These are phyloP conservation scores for Esperia sulphurella DNA, from an alignment of 2,888 invertebrate genomes.

Conservation along the genomic window DNA sequence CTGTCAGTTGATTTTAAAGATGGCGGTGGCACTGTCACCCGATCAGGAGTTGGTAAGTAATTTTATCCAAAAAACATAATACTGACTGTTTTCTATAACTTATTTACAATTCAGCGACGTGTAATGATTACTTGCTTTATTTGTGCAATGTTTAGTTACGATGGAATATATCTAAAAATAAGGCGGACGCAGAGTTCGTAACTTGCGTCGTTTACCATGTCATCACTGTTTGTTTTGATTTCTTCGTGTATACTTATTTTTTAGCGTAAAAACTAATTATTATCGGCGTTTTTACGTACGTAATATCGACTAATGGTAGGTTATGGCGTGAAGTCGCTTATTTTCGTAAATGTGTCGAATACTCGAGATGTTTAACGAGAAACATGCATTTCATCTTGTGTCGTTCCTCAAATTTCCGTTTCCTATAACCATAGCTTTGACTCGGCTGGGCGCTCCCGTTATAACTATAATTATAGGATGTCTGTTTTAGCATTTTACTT, in stretches of 20 bases:
- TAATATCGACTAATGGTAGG: not conserved
- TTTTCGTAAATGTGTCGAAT: too few species aligned
- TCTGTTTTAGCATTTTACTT: too few species aligned
- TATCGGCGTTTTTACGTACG: not conserved
- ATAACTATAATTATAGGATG: too few species aligned
- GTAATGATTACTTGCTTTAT: not conserved
- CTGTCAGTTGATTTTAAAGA: constrained; percentile 48
- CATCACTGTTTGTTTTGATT: constrained; percentile 77
- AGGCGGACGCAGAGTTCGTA: constrained; percentile 18
- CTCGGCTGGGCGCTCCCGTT: too few species aligned
- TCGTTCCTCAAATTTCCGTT: constrained; percentile 5
- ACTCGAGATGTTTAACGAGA: not conserved
- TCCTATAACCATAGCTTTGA: not conserved
- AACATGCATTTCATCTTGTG: not conserved
- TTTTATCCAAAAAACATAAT: constrained; percentile 13
- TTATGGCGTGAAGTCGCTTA: not conserved
- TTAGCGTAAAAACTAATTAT: not conserved
- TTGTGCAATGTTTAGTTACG: too few species aligned
- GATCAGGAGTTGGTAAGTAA: constrained; percentile 88
- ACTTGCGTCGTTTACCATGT: constrained; percentile 63
- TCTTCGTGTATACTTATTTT: constrained; percentile 23
- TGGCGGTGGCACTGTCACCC: constrained; percentile 87
- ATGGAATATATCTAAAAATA: not conserved
- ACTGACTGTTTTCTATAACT: not conserved
- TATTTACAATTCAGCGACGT: not conserved